Evolutionary conservation across 2,888 invertebrate species (phyloP).

Genomic region (Meganola albula): DNA sequence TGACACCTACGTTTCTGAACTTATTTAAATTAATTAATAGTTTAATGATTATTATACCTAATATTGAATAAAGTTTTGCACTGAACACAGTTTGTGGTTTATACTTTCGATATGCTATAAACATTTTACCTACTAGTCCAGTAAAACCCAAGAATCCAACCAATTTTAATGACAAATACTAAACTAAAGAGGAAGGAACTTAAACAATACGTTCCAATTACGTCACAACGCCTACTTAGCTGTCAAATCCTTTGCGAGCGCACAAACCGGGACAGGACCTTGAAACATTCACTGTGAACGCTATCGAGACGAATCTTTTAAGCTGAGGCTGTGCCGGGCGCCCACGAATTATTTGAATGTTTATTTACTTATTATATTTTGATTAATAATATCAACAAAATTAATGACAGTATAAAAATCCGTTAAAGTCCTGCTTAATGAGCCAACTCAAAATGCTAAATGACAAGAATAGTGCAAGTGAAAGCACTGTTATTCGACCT

Average conservation of each 20-base stretch:
- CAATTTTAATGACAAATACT: no score
- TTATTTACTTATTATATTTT: conserved; percentile 19
- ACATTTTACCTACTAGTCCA: no score
- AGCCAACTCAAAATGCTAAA: conserved; percentile 5
- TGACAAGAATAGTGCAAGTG: conserved; percentile 21
- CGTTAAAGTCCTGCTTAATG: conserved; percentile 5
- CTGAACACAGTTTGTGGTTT: no score
- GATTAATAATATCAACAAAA: conserved; percentile 10
- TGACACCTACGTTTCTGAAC: no score
- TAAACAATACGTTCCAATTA: conserved; percentile 46
- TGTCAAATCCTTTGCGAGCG: conserved; percentile 70
- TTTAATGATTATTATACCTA: no score
- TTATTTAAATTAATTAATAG: no score
- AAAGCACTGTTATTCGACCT: conserved; percentile 30
- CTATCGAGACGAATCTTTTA: conserved; percentile 69
- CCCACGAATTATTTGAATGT: conserved; percentile 51
- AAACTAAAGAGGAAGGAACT: conserved; percentile 22
- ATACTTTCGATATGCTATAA: no score
- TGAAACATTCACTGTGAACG: conserved; percentile 72
- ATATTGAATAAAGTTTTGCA: no score
- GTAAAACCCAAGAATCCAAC: no score
- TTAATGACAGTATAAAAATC: conserved; percentile 2
- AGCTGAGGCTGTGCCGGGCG: conserved; percentile 49
- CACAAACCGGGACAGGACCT: conserved; percentile 70
- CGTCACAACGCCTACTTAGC: conserved; percentile 64